Conservation (phyloP, 2,888 invertebrate genomes). For the Rhimphoctona megacephalus region DNA sequence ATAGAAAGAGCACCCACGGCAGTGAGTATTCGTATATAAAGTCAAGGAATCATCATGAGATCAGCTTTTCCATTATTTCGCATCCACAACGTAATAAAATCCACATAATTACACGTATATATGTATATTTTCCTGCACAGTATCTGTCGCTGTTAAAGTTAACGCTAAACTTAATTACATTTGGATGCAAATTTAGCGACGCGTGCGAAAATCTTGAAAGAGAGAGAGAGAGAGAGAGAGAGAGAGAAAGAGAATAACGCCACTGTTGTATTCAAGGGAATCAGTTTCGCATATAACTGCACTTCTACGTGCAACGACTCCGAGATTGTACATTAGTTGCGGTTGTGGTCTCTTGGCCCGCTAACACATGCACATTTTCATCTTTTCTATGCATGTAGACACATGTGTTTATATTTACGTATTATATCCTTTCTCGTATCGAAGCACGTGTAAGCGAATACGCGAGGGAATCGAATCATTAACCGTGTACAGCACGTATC, state of each 20-base stretch:
- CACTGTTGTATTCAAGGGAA: constrained; percentile 27
- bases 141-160: constrained; percentile 70
- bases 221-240: constrained; percentile 19
- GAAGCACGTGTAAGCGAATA: constrained; percentile 37
- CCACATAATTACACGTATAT: constrained; percentile 30
- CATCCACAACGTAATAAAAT: constrained; percentile 16
- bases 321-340: constrained; percentile 45
- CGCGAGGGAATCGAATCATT: constrained; percentile 34
- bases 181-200: constrained; percentile 77
- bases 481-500: neutral
- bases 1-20: no score
- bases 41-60: neutral
- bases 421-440: constrained; percentile 11
- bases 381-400: constrained; percentile 21
- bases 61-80: constrained; percentile 29
- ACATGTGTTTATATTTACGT: neutral
- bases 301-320: constrained; percentile 55
- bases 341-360: constrained; percentile 50
- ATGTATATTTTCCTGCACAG: constrained; percentile 34
- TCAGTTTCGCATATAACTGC: constrained; percentile 61
- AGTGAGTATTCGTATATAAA: neutral
- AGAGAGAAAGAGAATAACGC: constrained; percentile 33
- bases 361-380: constrained; percentile 50
- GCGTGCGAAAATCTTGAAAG: constrained; percentile 61
- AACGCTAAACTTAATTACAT: constrained; percentile 78